Base-by-base conservation (phyloP, 1,140 invertebrate genomes). In the Leptinotarsa texana region DNA sequence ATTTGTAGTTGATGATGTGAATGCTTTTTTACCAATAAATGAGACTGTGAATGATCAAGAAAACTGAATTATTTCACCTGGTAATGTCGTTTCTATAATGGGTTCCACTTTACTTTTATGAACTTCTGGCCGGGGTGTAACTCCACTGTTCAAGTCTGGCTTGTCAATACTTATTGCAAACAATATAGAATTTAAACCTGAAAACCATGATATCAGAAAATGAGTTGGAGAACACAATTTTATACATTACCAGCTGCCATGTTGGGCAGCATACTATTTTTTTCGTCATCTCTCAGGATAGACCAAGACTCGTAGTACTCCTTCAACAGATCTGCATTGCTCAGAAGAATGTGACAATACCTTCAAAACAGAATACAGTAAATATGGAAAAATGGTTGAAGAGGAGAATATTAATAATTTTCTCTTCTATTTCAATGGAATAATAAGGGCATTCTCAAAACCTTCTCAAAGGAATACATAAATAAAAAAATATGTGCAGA, bases 141-240 rank as follows among this genome's bases (percentile, higher is more conserved):
- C 74, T 0, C 82, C 82, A 75, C 76, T 78, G 87, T 96, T 95
- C 61, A 97, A 87, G 83, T 94, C 93, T 72, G 90, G 86, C 86
- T 94, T 94, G 84, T 97, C 95, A 78, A 96, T 94, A 81, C 91
- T 94, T 81, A 97, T 92, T 27, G 96, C 96, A 88, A 98, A 98
- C 77, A 97, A 88, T 83, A 97, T 93, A 57, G 94, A 92, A 75
- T 91, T 92, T 81, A 97, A 87, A 74, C 94, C 94, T 95, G 82
- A 76, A 80, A 79, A 79, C 79, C 80, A 81, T 18, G 6, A 48
- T 47, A 63, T 17, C 62, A 57, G 63, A 74, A 48, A 17, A 57
- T 6, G 66, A 63, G 47, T 63, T 17, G n/a, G 42, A 66, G 15
- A 51, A 61, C 22, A 48, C 5, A 24, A 27, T 48, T 68, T 18